Base-by-base conservation (phyloP, 1,140 invertebrate species). In the Drosophila punjabiensis region DNA sequence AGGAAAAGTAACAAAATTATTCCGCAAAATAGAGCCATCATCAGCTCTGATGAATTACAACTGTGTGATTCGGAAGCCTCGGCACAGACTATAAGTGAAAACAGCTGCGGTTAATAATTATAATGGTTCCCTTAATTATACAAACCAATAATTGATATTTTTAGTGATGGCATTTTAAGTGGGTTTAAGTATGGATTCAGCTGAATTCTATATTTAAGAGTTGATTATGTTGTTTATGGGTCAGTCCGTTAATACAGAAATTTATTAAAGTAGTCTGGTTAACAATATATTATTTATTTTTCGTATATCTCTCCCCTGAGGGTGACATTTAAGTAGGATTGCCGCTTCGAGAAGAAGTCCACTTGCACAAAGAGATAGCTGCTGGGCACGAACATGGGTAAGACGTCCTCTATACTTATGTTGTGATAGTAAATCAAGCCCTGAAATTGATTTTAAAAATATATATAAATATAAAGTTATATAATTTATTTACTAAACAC, bases 91-190 rank as follows among this genome's bases (percentile, higher is more conserved):
- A 47, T 59, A 68, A 47, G 56, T 77, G 33, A 47, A 60, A 67
- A 35, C 20, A 41, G 9, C 48, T 4, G 35, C 30, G 39, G 30
- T 7, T 37, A 37, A 70, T 59, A 30, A 10, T 30, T 30, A 50
- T 61, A 66, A 62, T 58, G n/a, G 7, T 39, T 71, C 33, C 24
- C 28, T 39, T 62, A 69, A 78, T 78, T 69, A 56, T 41, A 6
- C 9, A 18, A 13, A 13, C 33, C 20, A 58, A 50, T 59, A 58
- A 78, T 70, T 78, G 50, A 53, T 74, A 24, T 53, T 71, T 73
- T 50, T 73, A 37, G 28, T 78, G 45, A 78, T 78, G 61, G 37
- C 50, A 53, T 78, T 78, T 78, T 78, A 78, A 78, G 48, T 78
- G 75, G 55, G 6, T 7, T 47, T 47, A 30, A 28, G 47, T 37